Percentiles rank a stretch among this genome's conserved stretches.
These are phyloP conservation scores for Hydropsyche betteni DNA, from an alignment of 2,888 invertebrate species.

Conservation along the genomic window DNA sequence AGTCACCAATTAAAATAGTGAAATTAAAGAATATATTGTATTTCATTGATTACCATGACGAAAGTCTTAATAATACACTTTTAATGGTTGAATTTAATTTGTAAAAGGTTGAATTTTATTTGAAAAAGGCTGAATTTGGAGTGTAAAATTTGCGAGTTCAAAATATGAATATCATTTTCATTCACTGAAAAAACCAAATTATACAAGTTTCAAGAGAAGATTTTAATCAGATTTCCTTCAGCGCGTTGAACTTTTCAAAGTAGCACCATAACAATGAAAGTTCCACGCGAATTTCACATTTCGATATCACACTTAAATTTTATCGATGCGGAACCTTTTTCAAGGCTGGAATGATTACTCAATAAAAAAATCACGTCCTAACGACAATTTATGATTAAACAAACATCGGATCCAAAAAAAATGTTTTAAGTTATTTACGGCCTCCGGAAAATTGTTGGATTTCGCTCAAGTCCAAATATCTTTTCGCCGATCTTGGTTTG, in stretches of 20 bases:
- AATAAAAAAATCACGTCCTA: not conserved
- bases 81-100: no score
- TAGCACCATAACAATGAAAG: slow-evolving; percentile 6
- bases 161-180: not conserved
- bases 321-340: no score
- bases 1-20: no score
- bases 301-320: no score
- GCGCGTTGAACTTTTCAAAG: slow-evolving; percentile 19
- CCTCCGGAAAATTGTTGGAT: not conserved
- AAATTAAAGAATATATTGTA: no score
- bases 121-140: no score
- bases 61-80: no score
- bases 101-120: no score
- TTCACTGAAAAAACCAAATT: not conserved
- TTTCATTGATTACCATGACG: no score
- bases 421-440: not conserved
- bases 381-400: not conserved
- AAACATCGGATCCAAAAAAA: not conserved
- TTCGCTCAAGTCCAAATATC: not conserved
- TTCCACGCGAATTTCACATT: no score
- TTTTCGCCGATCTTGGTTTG: not conserved
- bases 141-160: no score
- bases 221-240: slow-evolving; percentile 18
- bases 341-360: not conserved
- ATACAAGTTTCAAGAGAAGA: slow-evolving; percentile 7